Conservation (phyloP, 2,797 vertebrate genomes). For the Cichlasoma orientale region DNA sequence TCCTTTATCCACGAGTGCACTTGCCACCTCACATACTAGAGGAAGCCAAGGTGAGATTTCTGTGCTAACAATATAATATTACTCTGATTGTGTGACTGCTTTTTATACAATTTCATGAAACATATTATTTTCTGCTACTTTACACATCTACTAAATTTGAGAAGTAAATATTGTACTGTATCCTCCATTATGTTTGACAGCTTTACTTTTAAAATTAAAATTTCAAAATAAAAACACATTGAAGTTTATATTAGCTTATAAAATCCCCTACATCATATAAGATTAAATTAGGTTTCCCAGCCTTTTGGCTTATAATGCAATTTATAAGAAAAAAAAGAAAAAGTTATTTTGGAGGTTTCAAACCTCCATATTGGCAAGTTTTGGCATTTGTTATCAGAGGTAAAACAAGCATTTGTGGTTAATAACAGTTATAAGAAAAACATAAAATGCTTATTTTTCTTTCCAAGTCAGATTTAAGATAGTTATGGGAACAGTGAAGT, state of each 20-base stretch:
- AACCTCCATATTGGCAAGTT: too few species aligned
- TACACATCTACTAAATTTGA: not conserved
- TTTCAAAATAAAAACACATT: not conserved
- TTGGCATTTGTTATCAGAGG: too few species aligned
- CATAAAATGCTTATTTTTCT: too few species aligned
- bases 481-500: too few species aligned
- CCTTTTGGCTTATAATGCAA: not conserved
- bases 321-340: too few species aligned
- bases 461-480: too few species aligned
- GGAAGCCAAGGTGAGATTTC: not conserved
- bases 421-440: too few species aligned
- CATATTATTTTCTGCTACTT: not conserved
- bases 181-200: not conserved
- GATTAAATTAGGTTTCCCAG: not conserved
- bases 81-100: not conserved
- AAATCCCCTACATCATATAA: not conserved
- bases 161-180: too few species aligned
- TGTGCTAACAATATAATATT: not conserved
- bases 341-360: too few species aligned
- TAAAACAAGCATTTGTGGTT: too few species aligned
- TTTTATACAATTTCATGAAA: not conserved
- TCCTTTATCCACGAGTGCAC: conserved; percentile 26
- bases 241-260: not conserved
- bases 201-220: not conserved
- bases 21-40: conserved; percentile 7